These are phyloP conservation scores for Sminthurides aquaticus DNA, from an alignment of 2,888 invertebrate genomes.

Conservation along the genomic window DNA sequence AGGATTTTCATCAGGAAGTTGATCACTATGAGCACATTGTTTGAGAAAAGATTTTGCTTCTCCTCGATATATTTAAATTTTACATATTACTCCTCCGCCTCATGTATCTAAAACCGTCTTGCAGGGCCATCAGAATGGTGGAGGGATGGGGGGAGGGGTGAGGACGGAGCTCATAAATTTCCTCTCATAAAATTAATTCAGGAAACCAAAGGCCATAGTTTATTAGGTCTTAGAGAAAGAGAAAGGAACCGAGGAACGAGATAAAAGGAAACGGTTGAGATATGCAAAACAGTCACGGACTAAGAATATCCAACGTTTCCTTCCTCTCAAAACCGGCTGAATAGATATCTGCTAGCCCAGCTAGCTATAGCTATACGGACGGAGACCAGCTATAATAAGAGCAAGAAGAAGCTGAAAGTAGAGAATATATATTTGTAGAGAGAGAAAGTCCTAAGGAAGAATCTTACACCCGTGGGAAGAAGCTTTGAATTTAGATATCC, in stretches of 20 bases:
- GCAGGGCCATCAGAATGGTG: background rate
- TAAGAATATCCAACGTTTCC: conserved; percentile 10
- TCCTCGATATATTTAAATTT: background rate
- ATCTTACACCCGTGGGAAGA: no score
- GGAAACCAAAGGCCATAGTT: conserved; percentile 39
- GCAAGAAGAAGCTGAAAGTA: no score
- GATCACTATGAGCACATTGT: background rate
- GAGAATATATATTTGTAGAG: no score
- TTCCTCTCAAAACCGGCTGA: background rate
- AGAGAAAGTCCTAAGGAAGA: background rate
- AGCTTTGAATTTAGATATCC: no score
- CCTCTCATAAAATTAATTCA: conserved; percentile 40
- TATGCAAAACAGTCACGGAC: conserved; percentile 36
- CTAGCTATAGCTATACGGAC: no score
- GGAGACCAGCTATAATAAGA: no score
- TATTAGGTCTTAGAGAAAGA: conserved; percentile 33
- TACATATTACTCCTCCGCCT: background rate
- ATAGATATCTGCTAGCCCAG: background rate
- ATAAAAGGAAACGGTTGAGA: conserved; percentile 42
- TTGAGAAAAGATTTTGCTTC: background rate
- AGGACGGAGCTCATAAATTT: conserved; percentile 31
- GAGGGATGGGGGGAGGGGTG: conserved; percentile 9
- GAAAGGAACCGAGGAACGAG: conserved; percentile 21
- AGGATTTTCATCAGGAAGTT: no score
- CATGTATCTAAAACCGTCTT: background rate